A percentile compares a stretch with the other conserved stretches of the same genome.
These are phyloP conservation scores for Apodemia hepburni DNA, from an alignment of 2,888 invertebrate species.

Conservation along the genomic window DNA sequence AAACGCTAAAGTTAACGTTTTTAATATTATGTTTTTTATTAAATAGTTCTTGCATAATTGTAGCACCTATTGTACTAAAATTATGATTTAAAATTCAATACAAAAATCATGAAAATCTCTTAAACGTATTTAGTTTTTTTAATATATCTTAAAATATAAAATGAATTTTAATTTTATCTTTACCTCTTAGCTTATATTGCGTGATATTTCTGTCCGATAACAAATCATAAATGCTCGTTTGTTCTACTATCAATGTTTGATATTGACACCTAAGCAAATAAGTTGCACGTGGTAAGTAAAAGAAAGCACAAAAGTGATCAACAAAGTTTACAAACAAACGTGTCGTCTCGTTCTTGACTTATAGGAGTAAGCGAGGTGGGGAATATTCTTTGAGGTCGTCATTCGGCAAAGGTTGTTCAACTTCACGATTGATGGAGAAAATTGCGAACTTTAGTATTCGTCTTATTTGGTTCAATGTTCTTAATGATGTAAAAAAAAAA, in stretches of 20 bases:
- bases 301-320: constrained; percentile 27
- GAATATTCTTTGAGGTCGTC: constrained; percentile 37
- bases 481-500: neutral
- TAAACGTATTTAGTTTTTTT: no score
- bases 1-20: no score
- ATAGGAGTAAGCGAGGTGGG: constrained; percentile 44
- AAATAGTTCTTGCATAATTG: neutral
- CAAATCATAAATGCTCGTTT: neutral
- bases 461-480: constrained; percentile 2
- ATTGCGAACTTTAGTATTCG: constrained; percentile 32
- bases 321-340: constrained; percentile 62
- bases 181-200: neutral
- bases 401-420: constrained; percentile 60
- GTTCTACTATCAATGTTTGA: constrained; percentile 15
- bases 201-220: neutral
- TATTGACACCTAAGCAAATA: constrained; percentile 20
- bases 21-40: neutral
- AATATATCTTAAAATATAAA: no score
- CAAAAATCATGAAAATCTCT: no score
- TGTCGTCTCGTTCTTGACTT: constrained; percentile 46
- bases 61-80: neutral
- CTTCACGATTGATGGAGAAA: constrained; percentile 52
- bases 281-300: constrained; percentile 19
- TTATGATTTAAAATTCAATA: neutral
- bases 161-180: neutral